Base-by-base conservation (phyloP, 2,888 invertebrate genomes). In the Standfussiana lucernea region DNA sequence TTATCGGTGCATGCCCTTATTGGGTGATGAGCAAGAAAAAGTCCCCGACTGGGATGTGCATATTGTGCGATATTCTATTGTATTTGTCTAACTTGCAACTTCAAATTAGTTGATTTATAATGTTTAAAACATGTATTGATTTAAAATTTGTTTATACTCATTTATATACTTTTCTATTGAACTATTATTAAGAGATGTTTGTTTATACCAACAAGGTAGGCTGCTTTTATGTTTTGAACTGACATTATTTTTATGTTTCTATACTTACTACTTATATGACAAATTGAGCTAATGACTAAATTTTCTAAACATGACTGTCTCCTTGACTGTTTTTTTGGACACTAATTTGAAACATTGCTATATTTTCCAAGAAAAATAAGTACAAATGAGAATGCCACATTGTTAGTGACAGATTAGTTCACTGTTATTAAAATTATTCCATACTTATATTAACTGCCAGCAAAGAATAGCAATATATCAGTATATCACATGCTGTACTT, bases 1-100 rank as follows among this genome's bases (percentile, higher is more conserved):
- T 1, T 96, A 96, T 82, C 90, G 94, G 79, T 95, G 95, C 86
- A 96, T 96, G 95, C 96, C 96, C 0, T 85, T 96, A 1, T 79
- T 96, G 50, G 96, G 96, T 0, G 92, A 93, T 87, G 96, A 96
- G 78, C 88, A 90, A 32, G 89, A 92, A 7, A 90, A 88, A 75
- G 92, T 92, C 15, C 95, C 95, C 0, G 88, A 93, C 77, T 96
- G 95, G 96, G 92, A 94, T 15, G 89, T 94, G 6, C 96, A 96
- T 88, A 91, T 95, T 84, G 94, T 93, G 6, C 92, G 90, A 67
- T 95, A 93, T 83, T 88, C 93, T 71, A 85, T 95, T 68, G 91
- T 94, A n/a, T 93, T 94, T 87, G 79, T 84, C 21, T 88, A 79
- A 40, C 15, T 73, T n/a, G 40, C 56, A n/a, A 67, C 69, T 65